A percentile compares a stretch with the other conserved stretches of the same genome.
Conservation (phyloP, 2,797 vertebrate species). For the Poecilia wingei region DNA sequence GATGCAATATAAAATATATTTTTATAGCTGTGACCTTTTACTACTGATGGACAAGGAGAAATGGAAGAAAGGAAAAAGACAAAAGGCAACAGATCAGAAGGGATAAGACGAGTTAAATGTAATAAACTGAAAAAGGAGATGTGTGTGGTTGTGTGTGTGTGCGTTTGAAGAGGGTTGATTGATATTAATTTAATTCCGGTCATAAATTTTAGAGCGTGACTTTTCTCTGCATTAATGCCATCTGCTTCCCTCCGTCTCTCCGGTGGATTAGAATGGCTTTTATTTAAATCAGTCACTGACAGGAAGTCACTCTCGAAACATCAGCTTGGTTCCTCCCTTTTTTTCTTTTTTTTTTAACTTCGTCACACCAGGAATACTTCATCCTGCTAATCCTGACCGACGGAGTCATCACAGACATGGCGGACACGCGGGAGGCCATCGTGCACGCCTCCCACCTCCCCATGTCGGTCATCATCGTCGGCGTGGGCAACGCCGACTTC, state of each 20-base stretch:
- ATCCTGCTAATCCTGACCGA: conserved; percentile 98
- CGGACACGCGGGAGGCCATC: conserved; percentile 97
- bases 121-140: conserved; percentile 17
- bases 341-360: neutral
- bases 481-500: conserved; percentile 96
- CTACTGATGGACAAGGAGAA: neutral
- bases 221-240: conserved; percentile 51
- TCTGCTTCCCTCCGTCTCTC: conserved; percentile 33
- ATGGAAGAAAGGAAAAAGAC: conserved; percentile 19
- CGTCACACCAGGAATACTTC: conserved; percentile 91
- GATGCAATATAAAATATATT: neutral
- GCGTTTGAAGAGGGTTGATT: conserved; percentile 18
- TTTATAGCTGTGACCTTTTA: conserved; percentile 26
- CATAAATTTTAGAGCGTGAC: conserved; percentile 42
- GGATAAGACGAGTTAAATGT: conserved; percentile 16
- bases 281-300: conserved; percentile 64
- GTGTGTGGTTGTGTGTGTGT: neutral
- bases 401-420: conserved; percentile 99
- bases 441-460: conserved; percentile 97
- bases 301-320: conserved; percentile 47
- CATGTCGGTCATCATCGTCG: conserved; percentile 99
- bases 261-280: conserved; percentile 58
- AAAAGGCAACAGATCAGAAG: conserved; percentile 26
- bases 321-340: conserved; percentile 20
- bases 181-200: conserved; percentile 62